Conservation (phyloP, 2,113 vertebrate genomes). For the Pseudonaja textilis region DNA sequence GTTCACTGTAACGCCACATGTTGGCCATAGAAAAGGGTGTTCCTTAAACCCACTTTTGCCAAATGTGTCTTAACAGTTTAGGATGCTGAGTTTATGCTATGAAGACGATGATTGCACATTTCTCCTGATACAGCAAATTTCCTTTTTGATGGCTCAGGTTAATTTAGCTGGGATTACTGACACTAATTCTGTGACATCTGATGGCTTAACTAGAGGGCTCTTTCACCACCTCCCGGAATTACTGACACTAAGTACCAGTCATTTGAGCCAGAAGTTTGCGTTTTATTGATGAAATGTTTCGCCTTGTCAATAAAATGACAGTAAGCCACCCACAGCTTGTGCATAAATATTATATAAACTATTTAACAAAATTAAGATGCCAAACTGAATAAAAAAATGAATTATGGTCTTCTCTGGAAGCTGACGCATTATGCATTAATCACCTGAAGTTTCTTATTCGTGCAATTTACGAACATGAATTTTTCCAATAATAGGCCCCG, state of each 20-base stretch:
- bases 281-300: slow-evolving; percentile 49
- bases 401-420: slow-evolving; percentile 41
- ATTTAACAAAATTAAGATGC: slow-evolving; percentile 52
- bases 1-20: neutral
- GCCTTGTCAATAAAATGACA: slow-evolving; percentile 44
- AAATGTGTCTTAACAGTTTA: neutral
- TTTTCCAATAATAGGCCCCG: slow-evolving; percentile 27
- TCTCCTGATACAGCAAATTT: slow-evolving; percentile 19
- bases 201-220: neutral
- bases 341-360: slow-evolving; percentile 54
- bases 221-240: slow-evolving; percentile 19
- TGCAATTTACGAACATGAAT: slow-evolving; percentile 38
- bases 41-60: neutral
- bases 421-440: slow-evolving; percentile 35
- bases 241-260: slow-evolving; percentile 36
- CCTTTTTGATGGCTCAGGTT: slow-evolving; percentile 24
- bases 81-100: neutral
- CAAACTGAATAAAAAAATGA: slow-evolving; percentile 47
- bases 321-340: slow-evolving; percentile 48
- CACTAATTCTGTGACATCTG: slow-evolving; percentile 16
- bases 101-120: slow-evolving; percentile 12
- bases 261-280: slow-evolving; percentile 17
- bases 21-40: neutral
- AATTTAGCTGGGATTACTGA: slow-evolving; percentile 27
- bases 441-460: slow-evolving; percentile 37